These are phyloP conservation scores for Odocoileus hemionus DNA, from an alignment of 2,113 vertebrate species.

Conservation along the genomic window DNA sequence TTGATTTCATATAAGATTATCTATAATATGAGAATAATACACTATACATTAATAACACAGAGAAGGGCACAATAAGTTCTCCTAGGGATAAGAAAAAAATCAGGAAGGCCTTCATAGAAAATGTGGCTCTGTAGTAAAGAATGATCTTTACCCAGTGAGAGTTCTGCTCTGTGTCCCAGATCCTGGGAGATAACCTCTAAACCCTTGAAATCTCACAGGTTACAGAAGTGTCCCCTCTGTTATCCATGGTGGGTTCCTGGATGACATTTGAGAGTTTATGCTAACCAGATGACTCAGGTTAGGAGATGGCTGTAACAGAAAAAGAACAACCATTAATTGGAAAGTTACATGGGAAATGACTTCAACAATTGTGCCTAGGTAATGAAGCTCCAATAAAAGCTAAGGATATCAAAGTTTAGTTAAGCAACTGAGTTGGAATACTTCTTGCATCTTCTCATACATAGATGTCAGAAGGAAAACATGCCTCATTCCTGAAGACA, in stretches of 20 bases:
- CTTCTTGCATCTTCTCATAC: background rate
- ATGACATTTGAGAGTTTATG: background rate
- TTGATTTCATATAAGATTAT: background rate
- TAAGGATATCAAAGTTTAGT: background rate
- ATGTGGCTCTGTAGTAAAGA: background rate
- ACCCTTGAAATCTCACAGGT: background rate
- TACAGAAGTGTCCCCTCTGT: background rate
- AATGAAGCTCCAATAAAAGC: background rate
- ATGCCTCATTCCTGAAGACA: background rate
- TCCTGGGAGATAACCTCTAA: background rate
- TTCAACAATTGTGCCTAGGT: background rate
- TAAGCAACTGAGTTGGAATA: background rate
- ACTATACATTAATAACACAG: background rate
- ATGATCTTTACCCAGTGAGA: background rate
- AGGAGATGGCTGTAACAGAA: background rate
- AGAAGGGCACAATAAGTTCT: background rate
- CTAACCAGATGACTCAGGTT: background rate
- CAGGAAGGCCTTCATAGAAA: background rate
- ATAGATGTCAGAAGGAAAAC: background rate
- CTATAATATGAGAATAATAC: background rate
- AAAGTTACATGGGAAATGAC: background rate
- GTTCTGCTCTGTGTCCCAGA: background rate
- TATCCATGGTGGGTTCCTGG: background rate
- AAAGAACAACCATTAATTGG: background rate
- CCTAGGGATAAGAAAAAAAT: background rate